Base-by-base conservation (phyloP, 2,113 vertebrate species). In the Oncorhynchus tshawytscha region DNA sequence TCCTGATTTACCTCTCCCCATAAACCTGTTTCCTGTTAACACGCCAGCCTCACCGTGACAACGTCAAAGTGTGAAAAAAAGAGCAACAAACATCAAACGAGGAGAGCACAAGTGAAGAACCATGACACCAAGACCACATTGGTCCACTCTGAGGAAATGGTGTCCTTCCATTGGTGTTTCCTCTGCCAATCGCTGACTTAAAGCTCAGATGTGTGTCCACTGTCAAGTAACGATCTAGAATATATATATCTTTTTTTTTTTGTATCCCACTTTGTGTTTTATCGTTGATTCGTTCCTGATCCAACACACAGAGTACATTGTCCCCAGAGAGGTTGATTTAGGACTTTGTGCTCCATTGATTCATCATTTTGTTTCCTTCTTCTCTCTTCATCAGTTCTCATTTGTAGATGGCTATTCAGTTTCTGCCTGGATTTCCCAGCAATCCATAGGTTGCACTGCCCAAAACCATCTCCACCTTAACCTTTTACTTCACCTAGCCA, bases 391-490 rank as follows among this genome's bases (percentile, higher is more conserved):
- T 94, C 87, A 65, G 75, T 62, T 72, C 13, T 48, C 75, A 60
- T 65, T 70, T 76, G 31, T 66, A 78, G 54, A 54, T 18, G 51
- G 12, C 15, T 70, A 69, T 71, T 73, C 84, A 67, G 64, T 84
- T 80, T 74, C n/a, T 62, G 59, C 74, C 8, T 62, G 59, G 79
- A 65, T 25, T 15, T 16, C 27, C 54, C 39, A 83, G 94, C 93
- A 93, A 94, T 94, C 94, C 93, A 94, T 93, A 94, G 94, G 93
- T 92, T 94, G 93, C 92, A 90, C 81, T 78, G 72, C 81, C 74
- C 81, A 77, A 82, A 82, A 70, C 82, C 74, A 83, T 81, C 82
- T 80, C 73, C 78, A 88, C 87, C 80, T 85, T 89, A 60, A 67
- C 85, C 82, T 79, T 75, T 78, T 87, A 85, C 81, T 86, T 89